A percentile compares a stretch with the other conserved stretches of the same genome.
Evolutionary conservation across 2,797 vertebrate species (phyloP).

Genomic region (Peromyscus eremicus): DNA sequence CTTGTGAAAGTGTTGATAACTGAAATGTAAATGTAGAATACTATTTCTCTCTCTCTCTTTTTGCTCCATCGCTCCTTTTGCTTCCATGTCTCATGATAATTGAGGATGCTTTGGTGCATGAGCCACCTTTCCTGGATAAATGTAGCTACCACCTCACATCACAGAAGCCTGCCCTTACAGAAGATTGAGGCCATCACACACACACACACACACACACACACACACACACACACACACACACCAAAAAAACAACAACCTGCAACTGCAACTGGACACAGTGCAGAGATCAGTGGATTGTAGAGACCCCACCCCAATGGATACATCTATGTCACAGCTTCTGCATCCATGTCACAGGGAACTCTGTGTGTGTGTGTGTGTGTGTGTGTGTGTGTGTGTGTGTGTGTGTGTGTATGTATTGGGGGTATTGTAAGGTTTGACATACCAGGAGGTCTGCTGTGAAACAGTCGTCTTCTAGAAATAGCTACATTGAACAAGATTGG

Average conservation of each 20-base stretch:
- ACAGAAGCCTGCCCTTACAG: not conserved
- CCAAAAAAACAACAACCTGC: not conserved
- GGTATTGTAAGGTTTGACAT: not conserved
- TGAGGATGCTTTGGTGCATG: not conserved
- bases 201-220: no score
- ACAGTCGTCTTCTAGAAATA: not conserved
- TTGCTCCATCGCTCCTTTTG: conserved; percentile 28
- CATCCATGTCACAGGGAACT: not conserved
- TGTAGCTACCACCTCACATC: not conserved
- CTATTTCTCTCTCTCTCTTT: not conserved
- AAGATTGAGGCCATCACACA: not conserved
- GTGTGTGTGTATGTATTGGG: no score
- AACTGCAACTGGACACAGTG: no score
- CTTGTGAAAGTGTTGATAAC: conserved; percentile 28
- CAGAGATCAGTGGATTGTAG: not conserved
- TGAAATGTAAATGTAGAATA: conserved; percentile 40
- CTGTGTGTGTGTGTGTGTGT: no score
- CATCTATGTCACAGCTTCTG: not conserved
- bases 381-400: no score
- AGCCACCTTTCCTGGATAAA: not conserved
- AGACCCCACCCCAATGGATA: not conserved
- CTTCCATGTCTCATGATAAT: conserved; percentile 27
- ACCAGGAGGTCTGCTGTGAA: not conserved
- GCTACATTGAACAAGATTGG: not conserved
- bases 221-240: not conserved